A percentile compares a stretch with the other conserved stretches of the same genome.
phyloP scores from a whole-genome alignment of 2,888 invertebrate species.

The Xylota segnis region DNA sequence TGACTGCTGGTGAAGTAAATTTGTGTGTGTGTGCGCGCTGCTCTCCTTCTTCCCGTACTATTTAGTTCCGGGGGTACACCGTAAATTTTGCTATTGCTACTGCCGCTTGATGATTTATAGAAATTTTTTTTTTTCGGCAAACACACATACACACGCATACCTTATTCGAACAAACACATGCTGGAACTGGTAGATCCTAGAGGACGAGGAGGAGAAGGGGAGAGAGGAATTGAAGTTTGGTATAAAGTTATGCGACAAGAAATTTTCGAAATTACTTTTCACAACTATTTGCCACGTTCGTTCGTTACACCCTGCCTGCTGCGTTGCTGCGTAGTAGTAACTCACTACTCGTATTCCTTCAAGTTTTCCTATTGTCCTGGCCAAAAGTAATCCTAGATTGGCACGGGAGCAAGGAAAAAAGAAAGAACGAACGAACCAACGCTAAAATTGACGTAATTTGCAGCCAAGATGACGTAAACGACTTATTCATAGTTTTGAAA shows the following conservation, averaged over 20 bases:
- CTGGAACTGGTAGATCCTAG: neutral
- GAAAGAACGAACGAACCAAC: constrained; percentile 19
- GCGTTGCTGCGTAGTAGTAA: constrained; percentile 30
- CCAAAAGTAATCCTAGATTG: constrained; percentile 53
- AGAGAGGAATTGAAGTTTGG: constrained; percentile 51
- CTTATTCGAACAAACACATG: constrained; percentile 29
- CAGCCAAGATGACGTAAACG: constrained; percentile 68
- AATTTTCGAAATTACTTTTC: constrained; percentile 72
- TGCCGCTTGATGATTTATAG: constrained; percentile 72
- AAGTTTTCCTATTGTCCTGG: constrained; percentile 46
- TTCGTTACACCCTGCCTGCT: constrained; percentile 22
- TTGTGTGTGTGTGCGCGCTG: constrained; percentile 29
- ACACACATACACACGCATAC: constrained; percentile 2
- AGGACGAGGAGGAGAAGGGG: too few species aligned
- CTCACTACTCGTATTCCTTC: constrained; percentile 27
- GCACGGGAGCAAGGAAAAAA: neutral
- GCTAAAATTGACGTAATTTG: constrained; percentile 68
- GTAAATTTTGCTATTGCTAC: constrained; percentile 43
- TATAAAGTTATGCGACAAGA: constrained; percentile 62
- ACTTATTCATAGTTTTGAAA: constrained; percentile 70
- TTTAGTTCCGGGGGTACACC: constrained; percentile 28
- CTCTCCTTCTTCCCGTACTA: constrained; percentile 21
- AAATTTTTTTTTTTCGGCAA: constrained; percentile 38
- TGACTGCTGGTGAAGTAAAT: constrained; percentile 73
- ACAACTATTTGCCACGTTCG: constrained; percentile 69